phyloP scores from a whole-genome alignment of 2,113 vertebrate species.

The Mirounga angustirostris region DNA sequence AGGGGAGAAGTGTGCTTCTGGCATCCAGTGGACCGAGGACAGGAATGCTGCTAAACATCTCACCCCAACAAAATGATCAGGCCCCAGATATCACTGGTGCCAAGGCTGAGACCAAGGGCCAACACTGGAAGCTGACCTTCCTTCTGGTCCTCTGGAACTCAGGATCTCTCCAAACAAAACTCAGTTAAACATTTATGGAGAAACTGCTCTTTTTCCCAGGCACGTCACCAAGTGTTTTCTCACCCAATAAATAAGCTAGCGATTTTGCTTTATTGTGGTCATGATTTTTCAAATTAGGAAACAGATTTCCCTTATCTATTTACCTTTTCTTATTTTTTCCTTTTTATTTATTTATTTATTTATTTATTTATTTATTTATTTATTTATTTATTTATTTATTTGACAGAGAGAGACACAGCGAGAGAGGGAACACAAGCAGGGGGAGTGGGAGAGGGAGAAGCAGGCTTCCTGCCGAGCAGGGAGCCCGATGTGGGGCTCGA shows the following conservation, averaged over 20 bases:
- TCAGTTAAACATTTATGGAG: not conserved
- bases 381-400: too few relatives aligned
- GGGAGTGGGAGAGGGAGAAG: too few relatives aligned
- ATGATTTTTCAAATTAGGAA: conserved; percentile 21
- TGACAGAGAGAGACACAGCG: too few relatives aligned
- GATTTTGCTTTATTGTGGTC: conserved; percentile 21
- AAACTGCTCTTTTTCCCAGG: not conserved
- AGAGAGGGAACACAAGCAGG: too few relatives aligned
- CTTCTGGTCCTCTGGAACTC: not conserved
- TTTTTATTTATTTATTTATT: too few relatives aligned
- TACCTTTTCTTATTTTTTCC: conserved; percentile 16
- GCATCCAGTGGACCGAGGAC: not conserved
- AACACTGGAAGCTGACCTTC: not conserved
- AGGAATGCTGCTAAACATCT: not conserved
- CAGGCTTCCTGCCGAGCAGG: too few relatives aligned
- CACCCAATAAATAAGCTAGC: not conserved
- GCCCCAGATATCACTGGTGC: not conserved
- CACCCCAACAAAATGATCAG: not conserved
- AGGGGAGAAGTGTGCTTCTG: not conserved
- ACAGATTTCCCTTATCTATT: not conserved
- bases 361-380: too few relatives aligned
- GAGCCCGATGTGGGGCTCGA: too few relatives aligned
- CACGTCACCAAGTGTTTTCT: not conserved
- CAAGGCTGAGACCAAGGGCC: not conserved
- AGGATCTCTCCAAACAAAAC: not conserved